These are phyloP conservation scores for Trissonchulus latispiculum DNA, from an alignment of 2,888 invertebrate genomes.

Conservation along the genomic window DNA sequence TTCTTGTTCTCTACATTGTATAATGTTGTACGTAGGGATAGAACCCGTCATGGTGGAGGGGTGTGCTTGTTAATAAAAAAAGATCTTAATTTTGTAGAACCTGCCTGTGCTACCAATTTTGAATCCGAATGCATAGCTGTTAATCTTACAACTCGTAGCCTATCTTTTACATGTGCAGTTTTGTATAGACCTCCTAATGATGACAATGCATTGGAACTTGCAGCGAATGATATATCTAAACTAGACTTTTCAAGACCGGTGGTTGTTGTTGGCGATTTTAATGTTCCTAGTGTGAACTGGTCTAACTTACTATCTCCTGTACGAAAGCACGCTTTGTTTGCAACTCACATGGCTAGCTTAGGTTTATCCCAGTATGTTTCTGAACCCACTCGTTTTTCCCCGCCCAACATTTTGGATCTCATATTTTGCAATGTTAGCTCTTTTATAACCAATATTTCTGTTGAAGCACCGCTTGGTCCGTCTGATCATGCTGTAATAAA, in stretches of 20 bases:
- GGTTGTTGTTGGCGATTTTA: constrained; percentile 7
- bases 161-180: neutral
- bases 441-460: neutral
- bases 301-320: neutral
- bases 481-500: constrained; percentile 14
- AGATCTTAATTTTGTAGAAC: neutral
- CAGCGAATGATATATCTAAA: neutral
- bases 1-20: neutral
- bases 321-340: neutral
- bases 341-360: neutral
- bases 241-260: neutral
- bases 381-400: constrained; percentile 2
- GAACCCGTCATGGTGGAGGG: neutral
- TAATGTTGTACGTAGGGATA: neutral
- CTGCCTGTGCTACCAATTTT: neutral
- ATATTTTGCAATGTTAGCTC: neutral
- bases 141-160: neutral
- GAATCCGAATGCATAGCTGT: neutral
- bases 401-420: neutral
- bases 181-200: neutral
- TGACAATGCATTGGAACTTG: neutral
- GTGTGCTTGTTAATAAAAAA: neutral
- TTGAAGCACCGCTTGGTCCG: neutral
- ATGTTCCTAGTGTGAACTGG: neutral
- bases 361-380: neutral